Evolutionary conservation across 2,797 vertebrate species (phyloP), one percentile per base, ranked within the genome.

Genomic region (Chanos chanos): DNA sequence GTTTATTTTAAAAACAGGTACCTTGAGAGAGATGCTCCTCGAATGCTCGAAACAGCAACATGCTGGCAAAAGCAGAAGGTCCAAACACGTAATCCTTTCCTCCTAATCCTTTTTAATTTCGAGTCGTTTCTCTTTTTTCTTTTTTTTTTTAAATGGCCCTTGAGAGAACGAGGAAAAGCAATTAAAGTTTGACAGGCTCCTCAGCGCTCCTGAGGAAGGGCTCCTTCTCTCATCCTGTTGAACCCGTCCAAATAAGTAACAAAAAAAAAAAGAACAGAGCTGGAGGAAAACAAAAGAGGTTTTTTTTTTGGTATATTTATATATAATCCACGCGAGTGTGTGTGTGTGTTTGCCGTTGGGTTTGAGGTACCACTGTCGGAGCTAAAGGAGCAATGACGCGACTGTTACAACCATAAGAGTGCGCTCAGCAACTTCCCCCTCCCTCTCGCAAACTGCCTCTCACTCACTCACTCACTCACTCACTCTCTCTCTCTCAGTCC

Each of bases 401-500:
- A 75, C 72, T 79, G 73, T 66, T 78, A 71, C 72, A 79, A 83
- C 81, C 75, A 76, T 73, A 81, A 82, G 76, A 84, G 83, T 81
- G 76, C 83, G 85, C 79, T 74, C 84, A 80, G 77, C 56, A 66
- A 73, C 78, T 82, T 57, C 70, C 47, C 79, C 49, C 74, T 80
- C 63, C 77, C 60, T 53, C 66, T 55, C 59, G 34, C 66, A 52
- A 68, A 62, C 65, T 64, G 61, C 67, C 71, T 55, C 57, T 64
- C 43, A 5, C 41, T 0, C 33, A 28, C 66, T 52, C 43, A 4
- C 37, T 59, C 18, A 0, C 54, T 60, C 43, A 19, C 31, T 8
- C 30, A 19, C 39, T 45, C 30, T 48, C 43, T 21, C 10, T 39
- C 53, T 36, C 52, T 64, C 60, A 27, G 49, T 24, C 47, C 18